Base-by-base conservation (phyloP, 2,888 invertebrate species). In the Cosmia trapezina region DNA sequence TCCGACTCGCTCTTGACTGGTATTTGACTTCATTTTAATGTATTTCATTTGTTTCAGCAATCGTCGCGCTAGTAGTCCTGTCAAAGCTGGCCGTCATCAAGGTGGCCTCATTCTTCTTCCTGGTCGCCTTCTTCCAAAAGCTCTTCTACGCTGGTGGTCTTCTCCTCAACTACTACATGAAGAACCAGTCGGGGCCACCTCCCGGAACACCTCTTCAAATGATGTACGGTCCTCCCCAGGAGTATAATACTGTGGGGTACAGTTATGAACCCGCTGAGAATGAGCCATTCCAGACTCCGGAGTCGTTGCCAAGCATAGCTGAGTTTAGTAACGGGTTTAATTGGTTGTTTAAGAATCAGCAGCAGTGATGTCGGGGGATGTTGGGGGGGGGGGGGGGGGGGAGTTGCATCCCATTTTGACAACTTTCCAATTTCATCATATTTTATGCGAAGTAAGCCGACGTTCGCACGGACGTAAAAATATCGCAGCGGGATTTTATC, bases 81-180 rank as follows among this genome's bases (percentile, higher is more conserved):
- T 92, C 95, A 7, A 96, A 96, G 78, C 88, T 96, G 41, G 93
- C 93, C 0, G 86, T 96, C 41, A 88, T 94, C 78, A 96, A 96
- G 72, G 89, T 94, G 0, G 92, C 92, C 0, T 91, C 95, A 0
- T 92, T 93, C 68, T 92, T 95, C 83, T 88, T 92, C 80, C 91
- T 95, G 88, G 90, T 94, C 88, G 91, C 93, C 2, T 89, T 95
- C 84, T 96, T 96, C 90, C 96, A 96, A 78, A 96, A 95, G 81
- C 84, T 96, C 17, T 94, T 94, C 86, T 91, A 91, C 62, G 74
- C 94, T 6, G 93, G 91, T 0, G 95, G 94, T 0, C 57, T 95
- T 0, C 74, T 94, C 11, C 87, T 96, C n/a, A 94, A 91, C 72
- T 91, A 93, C 80, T 92, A 92, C 81, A 89, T 96, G 90, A 94